A percentile compares a stretch with the other conserved stretches of the same genome.
Conservation (phyloP, 2,113 vertebrate genomes). For the Pangasianodon gigas region DNA sequence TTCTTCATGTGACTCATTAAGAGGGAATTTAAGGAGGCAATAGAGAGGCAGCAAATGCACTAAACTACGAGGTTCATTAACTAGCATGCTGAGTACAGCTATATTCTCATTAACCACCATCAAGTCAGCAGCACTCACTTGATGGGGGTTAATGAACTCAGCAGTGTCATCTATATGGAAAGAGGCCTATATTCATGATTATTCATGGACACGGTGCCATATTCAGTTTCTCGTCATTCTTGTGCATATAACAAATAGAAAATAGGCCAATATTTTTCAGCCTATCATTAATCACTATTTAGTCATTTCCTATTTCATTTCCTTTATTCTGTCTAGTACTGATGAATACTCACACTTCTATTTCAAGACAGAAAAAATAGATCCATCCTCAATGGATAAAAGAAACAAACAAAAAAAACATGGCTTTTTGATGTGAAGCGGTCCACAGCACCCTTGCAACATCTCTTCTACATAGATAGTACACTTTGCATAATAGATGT, state of each 20-base stretch:
- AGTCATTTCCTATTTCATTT: not conserved
- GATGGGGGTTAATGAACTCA: slow-evolving; percentile 7
- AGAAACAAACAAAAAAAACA: not conserved
- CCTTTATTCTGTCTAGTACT: not conserved
- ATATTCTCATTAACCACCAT: slow-evolving; percentile 35
- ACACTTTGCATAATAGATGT: slow-evolving; percentile 10
- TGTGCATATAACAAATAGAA: not conserved
- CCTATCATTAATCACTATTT: not conserved
- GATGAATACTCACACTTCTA: not conserved
- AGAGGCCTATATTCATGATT: not conserved
- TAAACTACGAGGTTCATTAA: slow-evolving; percentile 18
- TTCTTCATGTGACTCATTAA: not conserved
- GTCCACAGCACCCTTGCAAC: not conserved
- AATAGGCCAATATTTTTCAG: not conserved
- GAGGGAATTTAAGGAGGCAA: not conserved
- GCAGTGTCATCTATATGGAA: not conserved
- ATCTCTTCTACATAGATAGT: not conserved
- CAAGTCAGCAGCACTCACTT: slow-evolving; percentile 18
- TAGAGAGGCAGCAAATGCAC: not conserved
- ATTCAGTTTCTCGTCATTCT: not conserved
- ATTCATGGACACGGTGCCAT: not conserved
- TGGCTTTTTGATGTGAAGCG: not conserved
- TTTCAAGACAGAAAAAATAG: not conserved
- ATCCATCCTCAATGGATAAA: not conserved
- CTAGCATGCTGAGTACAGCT: not conserved